Conservation (phyloP, 2,888 invertebrate species). For the Ctenicera cuprea region DNA sequence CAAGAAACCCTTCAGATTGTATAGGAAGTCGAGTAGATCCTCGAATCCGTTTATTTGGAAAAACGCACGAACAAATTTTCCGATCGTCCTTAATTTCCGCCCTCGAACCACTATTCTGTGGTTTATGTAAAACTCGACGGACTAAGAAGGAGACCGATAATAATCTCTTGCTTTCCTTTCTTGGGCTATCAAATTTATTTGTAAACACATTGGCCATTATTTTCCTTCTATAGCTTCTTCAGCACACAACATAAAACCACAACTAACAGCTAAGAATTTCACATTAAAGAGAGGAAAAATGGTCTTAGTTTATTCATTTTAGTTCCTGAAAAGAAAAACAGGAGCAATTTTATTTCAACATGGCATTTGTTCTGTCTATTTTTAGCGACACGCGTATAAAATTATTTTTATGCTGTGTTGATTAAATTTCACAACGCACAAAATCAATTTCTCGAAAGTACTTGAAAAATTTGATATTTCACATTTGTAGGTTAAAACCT, state of each 20-base stretch:
- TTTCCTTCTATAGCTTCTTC: slow-evolving; percentile 15
- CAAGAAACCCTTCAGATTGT: slow-evolving; percentile 27
- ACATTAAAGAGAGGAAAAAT: too few species aligned
- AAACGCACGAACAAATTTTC: slow-evolving; percentile 33
- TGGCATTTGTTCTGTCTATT: too few species aligned
- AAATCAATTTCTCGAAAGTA: too few species aligned
- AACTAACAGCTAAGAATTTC: background rate
- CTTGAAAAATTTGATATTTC: too few species aligned
- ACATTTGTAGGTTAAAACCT: too few species aligned
- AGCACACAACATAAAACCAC: background rate
- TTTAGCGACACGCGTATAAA: too few species aligned
- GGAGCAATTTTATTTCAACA: too few species aligned
- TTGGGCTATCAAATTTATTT: slow-evolving; percentile 27
- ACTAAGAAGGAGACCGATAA: slow-evolving; percentile 25
- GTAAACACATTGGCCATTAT: slow-evolving; percentile 32
- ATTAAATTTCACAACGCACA: too few species aligned
- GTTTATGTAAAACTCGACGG: slow-evolving; percentile 27
- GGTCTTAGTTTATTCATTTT: too few species aligned
- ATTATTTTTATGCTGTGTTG: too few species aligned
- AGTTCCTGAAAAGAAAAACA: too few species aligned
- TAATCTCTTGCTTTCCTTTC: slow-evolving; percentile 30
- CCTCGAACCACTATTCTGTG: slow-evolving; percentile 18
- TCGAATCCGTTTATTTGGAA: slow-evolving; percentile 29
- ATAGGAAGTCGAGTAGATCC: slow-evolving; percentile 25
- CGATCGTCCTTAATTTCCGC: slow-evolving; percentile 40